A percentile compares a stretch with the other conserved stretches of the same genome.
phyloP scores from a whole-genome alignment of 2,888 invertebrate genomes.

The Rotaria sp. region DNA sequence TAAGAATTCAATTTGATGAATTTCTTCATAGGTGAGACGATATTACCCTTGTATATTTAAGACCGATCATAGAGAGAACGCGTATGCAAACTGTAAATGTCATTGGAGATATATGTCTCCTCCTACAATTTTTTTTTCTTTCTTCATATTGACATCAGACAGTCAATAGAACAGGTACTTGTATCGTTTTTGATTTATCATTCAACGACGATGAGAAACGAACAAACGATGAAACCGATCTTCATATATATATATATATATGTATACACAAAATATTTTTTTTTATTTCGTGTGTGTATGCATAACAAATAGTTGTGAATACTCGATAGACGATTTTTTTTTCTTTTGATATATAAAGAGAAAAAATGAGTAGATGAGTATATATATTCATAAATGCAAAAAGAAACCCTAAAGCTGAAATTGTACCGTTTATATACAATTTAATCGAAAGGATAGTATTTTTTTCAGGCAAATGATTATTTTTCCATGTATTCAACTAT shows the following conservation, averaged over 20 bases:
- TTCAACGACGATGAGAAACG: neutral
- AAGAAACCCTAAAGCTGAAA: neutral
- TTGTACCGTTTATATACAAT: neutral
- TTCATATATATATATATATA: neutral
- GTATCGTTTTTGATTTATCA: neutral
- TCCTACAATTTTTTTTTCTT: neutral
- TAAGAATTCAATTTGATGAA: slow-evolving; percentile 38
- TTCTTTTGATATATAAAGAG: neutral
- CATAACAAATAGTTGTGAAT: neutral
- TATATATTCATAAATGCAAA: neutral
- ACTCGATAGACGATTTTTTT: neutral
- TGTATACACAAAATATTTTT: neutral
- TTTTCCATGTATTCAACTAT: neutral
- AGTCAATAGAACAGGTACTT: neutral
- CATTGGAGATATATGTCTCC: neutral
- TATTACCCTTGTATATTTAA: neutral
- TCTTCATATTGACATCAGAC: neutral
- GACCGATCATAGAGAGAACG: neutral
- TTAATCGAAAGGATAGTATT: neutral
- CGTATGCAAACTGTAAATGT: neutral
- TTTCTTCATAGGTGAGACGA: slow-evolving; percentile 36
- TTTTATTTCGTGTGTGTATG: neutral
- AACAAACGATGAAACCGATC: neutral
- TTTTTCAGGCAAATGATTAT: neutral
- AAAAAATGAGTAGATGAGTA: slow-evolving; percentile 22